A percentile compares a stretch with the other conserved stretches of the same genome.
These are phyloP conservation scores for Oscheius sp. DNA, from an alignment of 2,888 invertebrate genomes.

Conservation along the genomic window DNA sequence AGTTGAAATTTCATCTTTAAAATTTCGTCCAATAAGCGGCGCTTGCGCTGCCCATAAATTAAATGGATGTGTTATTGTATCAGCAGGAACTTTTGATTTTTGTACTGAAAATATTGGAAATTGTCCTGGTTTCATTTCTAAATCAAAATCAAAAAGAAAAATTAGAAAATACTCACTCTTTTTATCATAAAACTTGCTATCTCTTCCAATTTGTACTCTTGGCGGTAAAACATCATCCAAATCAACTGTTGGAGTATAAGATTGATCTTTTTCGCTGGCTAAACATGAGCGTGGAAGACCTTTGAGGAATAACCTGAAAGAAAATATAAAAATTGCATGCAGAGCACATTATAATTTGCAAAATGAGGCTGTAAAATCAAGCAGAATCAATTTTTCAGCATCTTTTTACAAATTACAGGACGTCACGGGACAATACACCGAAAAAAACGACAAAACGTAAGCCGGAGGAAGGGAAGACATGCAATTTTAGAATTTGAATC, in stretches of 20 bases:
- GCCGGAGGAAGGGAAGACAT: no score
- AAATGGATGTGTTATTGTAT: constrained; percentile 39
- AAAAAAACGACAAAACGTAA: no score
- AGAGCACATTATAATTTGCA: no score
- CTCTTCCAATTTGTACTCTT: background rate
- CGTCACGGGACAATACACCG: no score
- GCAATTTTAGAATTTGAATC: no score
- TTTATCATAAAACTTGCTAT: constrained; percentile 10
- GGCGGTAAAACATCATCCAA: constrained; percentile 25
- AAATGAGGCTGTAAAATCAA: no score
- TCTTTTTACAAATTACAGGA: no score
- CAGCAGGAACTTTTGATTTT: background rate
- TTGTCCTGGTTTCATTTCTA: no score
- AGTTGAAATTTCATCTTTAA: constrained; percentile 48
- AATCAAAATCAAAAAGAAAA: no score
- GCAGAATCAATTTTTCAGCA: no score
- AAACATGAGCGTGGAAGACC: constrained; percentile 30
- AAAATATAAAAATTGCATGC: no score
- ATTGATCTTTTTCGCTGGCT: constrained; percentile 32
- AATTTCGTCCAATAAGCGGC: background rate
- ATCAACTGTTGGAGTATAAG: constrained; percentile 4
- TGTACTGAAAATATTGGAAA: background rate
- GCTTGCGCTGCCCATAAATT: constrained; percentile 38
- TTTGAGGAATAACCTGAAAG: constrained; percentile 14
- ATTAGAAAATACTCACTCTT: background rate